A percentile compares a stretch with the other conserved stretches of the same genome.
phyloP scores from a whole-genome alignment of 1,140 invertebrate species.

The Prorops nasuta region DNA sequence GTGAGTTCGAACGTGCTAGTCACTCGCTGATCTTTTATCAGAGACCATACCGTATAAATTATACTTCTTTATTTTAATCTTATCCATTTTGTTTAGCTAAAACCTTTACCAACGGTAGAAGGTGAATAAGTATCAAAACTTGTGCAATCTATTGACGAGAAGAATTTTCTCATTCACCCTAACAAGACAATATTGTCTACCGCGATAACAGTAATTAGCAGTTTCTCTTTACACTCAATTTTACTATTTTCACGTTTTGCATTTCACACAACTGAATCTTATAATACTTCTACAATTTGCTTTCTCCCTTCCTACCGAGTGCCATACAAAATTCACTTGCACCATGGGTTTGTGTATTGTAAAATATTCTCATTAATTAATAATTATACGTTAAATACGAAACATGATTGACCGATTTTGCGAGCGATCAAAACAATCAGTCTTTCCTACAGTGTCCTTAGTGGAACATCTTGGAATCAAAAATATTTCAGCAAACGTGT shows the following conservation, averaged over 20 bases:
- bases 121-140: conserved; percentile 31
- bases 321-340: conserved; percentile 37
- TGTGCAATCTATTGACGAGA: conserved; percentile 20
- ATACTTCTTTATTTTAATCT: neutral
- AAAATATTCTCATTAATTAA: neutral
- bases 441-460: conserved; percentile 1
- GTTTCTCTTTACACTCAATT: conserved; percentile 40
- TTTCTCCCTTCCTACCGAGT: conserved; percentile 35
- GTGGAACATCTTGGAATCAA: conserved; percentile 9
- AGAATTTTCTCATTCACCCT: conserved; percentile 16
- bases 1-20: conserved; percentile 28
- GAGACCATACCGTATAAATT: conserved; percentile 22
- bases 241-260: conserved; percentile 11
- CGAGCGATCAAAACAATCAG: conserved; percentile 30
- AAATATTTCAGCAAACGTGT: conserved; percentile 5
- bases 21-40: conserved; percentile 17
- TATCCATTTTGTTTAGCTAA: neutral
- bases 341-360: conserved; percentile 34
- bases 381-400: conserved; percentile 8
- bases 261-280: conserved; percentile 33
- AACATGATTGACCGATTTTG: conserved; percentile 21
- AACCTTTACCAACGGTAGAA: conserved; percentile 14
- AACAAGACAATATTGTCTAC: conserved; percentile 22
- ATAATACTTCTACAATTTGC: conserved; percentile 28
- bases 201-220: conserved; percentile 26